Conservation (phyloP, 2,888 invertebrate genomes). For the Ophraella communa region DNA sequence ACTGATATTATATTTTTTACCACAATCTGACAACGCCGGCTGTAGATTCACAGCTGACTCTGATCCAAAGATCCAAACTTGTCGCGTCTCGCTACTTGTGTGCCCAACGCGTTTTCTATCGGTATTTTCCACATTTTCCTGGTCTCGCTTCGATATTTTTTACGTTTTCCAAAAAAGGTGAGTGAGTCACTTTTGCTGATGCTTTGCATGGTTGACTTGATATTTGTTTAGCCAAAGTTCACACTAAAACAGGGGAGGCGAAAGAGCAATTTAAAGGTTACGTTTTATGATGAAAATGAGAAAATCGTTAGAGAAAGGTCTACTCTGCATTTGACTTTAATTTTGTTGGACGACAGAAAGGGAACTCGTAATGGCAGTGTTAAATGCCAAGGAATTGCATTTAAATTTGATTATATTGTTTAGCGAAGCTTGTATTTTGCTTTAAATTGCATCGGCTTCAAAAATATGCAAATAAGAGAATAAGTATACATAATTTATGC, state of each 20-base stretch:
- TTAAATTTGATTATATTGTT: not conserved
- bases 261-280: slow-evolving; percentile 16
- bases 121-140: slow-evolving; percentile 10
- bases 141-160: not conserved
- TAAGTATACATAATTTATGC: too few species aligned
- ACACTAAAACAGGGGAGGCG: not conserved
- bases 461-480: too few species aligned
- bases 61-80: slow-evolving; percentile 9
- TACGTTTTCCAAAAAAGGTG: slow-evolving; percentile 8
- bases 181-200: slow-evolving; percentile 8
- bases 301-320: slow-evolving; percentile 17
- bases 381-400: not conserved
- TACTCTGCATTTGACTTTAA: not conserved
- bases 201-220: slow-evolving; percentile 9
- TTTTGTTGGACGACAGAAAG: not conserved
- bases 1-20: too few species aligned
- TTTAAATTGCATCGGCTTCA: not conserved
- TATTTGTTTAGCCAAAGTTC: slow-evolving; percentile 2
- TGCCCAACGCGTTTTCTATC: not conserved
- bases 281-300: slow-evolving; percentile 6
- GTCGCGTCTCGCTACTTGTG: not conserved
- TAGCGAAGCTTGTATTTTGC: too few species aligned
- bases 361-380: not conserved
- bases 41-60: slow-evolving; percentile 13
- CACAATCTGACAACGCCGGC: slow-evolving; percentile 4